A percentile compares a stretch with the other conserved stretches of the same genome.
phyloP scores from a whole-genome alignment of 2,888 invertebrate species.

The Eupithecia subfuscata region DNA sequence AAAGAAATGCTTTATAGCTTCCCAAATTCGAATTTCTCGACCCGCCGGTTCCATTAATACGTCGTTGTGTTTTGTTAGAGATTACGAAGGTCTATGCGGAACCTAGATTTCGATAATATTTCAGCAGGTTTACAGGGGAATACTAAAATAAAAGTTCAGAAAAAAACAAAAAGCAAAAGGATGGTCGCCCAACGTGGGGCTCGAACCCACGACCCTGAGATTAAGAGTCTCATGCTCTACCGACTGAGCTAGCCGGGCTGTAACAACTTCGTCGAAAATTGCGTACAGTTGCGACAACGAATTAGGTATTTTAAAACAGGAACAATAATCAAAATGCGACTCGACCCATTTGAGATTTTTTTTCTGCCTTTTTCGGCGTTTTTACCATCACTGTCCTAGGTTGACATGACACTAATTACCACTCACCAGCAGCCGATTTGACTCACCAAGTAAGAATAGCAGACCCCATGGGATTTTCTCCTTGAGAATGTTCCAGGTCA shows the following conservation, averaged over 20 bases:
- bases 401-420: neutral
- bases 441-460: slow-evolving; percentile 89
- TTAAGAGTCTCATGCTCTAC: slow-evolving; percentile 85
- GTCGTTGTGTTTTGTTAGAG: too few relatives aligned
- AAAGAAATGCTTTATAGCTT: too few relatives aligned
- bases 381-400: neutral
- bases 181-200: slow-evolving; percentile 83
- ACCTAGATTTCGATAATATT: neutral
- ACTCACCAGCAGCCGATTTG: neutral
- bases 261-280: neutral
- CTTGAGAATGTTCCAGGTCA: slow-evolving; percentile 94
- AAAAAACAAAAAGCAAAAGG: slow-evolving; percentile 53
- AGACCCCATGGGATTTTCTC: slow-evolving; percentile 96
- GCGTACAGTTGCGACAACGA: neutral
- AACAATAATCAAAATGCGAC: neutral
- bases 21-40: too few relatives aligned
- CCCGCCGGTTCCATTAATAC: too few relatives aligned
- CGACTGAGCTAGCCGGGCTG: slow-evolving; percentile 82
- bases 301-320: too few relatives aligned
- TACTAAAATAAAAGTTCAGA: neutral
- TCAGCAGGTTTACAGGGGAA: neutral
- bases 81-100: too few relatives aligned
- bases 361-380: neutral
- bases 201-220: slow-evolving; percentile 86
- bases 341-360: too few relatives aligned